Base-by-base conservation (phyloP, 35 echinoderm and acorn worm genomes). In the Lytechinus variegatus region DNA sequence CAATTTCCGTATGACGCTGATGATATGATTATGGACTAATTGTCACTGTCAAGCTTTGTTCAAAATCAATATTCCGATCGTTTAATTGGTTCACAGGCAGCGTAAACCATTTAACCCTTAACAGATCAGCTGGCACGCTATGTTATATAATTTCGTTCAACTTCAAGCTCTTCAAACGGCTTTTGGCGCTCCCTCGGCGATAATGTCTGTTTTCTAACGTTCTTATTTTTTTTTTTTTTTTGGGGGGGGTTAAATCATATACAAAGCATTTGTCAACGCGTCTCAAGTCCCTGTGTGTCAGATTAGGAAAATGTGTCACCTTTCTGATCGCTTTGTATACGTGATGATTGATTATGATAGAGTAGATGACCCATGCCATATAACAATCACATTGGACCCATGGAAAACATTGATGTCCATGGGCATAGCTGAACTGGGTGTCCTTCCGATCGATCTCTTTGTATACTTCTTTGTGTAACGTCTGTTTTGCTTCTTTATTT, bases 21-120 rank as follows among this genome's bases (percentile, higher is more conserved):
- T 79, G n/a, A 79, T 79, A 79, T n/a, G 66, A 79, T 79, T 79
- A 79, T 79, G 21, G 66, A 79, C 19, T 79, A 79, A 79, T 79
- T 79, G 66, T 79, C 7, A 79, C 66, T 79, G 66, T 79, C 66
- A 79, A 79, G 66, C 66, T 79, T n/a, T 79, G 66, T 24, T 79
- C n/a, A 79, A 79, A 79, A 79, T 79, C 66, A 79, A 79, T 79
- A 79, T 79, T 79, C 19, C 66, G 66, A 79, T 79, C 66, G 66
- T 79, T 79, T 79, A 79, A 79, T 79, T n/a, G 66, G 66, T 79
- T 16, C n/a, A 16, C 66, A 79, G 5, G 8, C 19, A 4, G 16
- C 66, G n/a, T 16, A 79, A 24, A 79, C 16, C 33, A 44, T 44
- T 44, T 44, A 44, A 44, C 33, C 33, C 19, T n/a, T 79, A 79